Evolutionary conservation across 1,140 invertebrate species (phyloP).

Genomic region (Hyposmocoma kahamanoa): DNA sequence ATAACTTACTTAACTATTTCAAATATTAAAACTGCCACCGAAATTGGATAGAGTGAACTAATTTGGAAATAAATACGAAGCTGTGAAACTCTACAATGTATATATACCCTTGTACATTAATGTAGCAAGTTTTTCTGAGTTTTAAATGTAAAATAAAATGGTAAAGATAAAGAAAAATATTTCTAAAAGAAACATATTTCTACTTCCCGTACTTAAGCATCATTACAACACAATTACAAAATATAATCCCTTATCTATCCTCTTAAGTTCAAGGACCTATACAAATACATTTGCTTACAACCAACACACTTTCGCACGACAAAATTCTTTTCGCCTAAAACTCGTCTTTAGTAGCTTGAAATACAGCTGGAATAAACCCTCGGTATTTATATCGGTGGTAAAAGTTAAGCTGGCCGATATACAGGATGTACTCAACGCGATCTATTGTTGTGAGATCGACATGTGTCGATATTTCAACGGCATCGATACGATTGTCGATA

Average conservation of each 20-base stretch:
- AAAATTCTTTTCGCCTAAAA: no score
- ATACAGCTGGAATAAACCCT: no score
- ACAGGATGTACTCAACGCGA: constrained; percentile 40
- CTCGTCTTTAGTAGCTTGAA: no score
- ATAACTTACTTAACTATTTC: no score
- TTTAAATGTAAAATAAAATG: no score
- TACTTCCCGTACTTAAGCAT: constrained; percentile 37
- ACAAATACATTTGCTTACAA: constrained; percentile 30
- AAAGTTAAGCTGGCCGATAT: constrained; percentile 16
- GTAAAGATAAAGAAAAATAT: neutral
- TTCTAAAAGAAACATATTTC: constrained; percentile 65
- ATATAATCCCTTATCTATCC: constrained; percentile 54
- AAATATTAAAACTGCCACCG: no score
- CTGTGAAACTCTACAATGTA: no score
- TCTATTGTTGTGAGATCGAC: constrained; percentile 49
- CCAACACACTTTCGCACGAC: constrained; percentile 11
- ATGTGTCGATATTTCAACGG: constrained; percentile 57
- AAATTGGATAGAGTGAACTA: no score
- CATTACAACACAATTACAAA: constrained; percentile 61
- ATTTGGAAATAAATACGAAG: no score
- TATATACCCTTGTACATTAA: no score
- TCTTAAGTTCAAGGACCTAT: constrained; percentile 58
- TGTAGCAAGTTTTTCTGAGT: no score
- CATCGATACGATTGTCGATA: constrained; percentile 20
- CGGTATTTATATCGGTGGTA: no score